Evolutionary conservation across 2,888 invertebrate genomes (phyloP).

Genomic region (Lepidochitona cinerea): DNA sequence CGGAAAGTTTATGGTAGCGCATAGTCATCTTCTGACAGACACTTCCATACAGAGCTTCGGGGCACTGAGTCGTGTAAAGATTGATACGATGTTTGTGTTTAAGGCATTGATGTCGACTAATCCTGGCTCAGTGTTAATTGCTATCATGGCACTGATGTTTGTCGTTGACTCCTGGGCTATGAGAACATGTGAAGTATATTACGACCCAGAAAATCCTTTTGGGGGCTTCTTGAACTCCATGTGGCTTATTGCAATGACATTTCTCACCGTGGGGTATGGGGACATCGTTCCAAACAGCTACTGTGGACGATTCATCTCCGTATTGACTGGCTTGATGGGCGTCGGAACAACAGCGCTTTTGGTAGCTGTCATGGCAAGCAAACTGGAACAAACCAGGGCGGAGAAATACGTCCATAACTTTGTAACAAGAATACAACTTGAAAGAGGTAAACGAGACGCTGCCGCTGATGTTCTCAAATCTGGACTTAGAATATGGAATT

Average conservation of each 20-base stretch:
- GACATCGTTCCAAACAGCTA: conserved; percentile 54
- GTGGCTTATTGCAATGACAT: conserved; percentile 60
- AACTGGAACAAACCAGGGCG: conserved; percentile 51
- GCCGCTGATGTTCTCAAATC: conserved; percentile 57
- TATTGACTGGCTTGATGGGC: conserved; percentile 53
- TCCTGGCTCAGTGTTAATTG: conserved; percentile 44
- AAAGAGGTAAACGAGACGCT: conserved; percentile 42
- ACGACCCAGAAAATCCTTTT: conserved; percentile 30
- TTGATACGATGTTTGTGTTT: conserved; percentile 56
- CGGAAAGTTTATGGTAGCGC: conserved; percentile 56
- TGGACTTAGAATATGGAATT: conserved; percentile 37
- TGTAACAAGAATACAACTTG: conserved; percentile 52
- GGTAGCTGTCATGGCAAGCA: conserved; percentile 54
- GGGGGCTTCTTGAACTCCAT: conserved; percentile 52
- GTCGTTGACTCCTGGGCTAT: conserved; percentile 57
- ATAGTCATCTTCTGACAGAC: conserved; percentile 53
- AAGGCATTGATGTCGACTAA: conserved; percentile 54
- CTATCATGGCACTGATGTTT: conserved; percentile 52
- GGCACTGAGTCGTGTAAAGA: conserved; percentile 56
- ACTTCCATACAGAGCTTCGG: conserved; percentile 53
- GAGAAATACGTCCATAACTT: conserved; percentile 59
- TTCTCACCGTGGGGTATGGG: conserved; percentile 59
- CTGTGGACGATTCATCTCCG: conserved; percentile 58
- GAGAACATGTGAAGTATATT: conserved; percentile 60
- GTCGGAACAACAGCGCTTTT: conserved; percentile 54